phyloP scores from a whole-genome alignment of 2,888 invertebrate genomes.

The Melipona beecheii region DNA sequence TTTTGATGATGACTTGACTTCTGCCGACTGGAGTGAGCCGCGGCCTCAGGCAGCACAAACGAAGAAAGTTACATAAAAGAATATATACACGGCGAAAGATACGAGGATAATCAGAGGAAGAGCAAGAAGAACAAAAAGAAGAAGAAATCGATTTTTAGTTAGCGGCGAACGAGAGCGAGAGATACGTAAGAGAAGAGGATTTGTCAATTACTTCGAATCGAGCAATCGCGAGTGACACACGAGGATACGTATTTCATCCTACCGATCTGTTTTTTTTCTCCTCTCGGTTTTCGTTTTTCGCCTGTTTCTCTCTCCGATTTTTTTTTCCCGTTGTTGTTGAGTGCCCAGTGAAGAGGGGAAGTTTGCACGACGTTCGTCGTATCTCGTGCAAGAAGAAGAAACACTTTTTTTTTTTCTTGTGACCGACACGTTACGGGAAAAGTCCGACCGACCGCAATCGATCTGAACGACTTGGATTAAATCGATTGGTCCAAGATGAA shows the following conservation, averaged over 20 bases:
- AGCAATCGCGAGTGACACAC: conserved; percentile 58
- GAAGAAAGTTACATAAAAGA: conserved; percentile 47
- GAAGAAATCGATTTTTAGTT: conserved; percentile 30
- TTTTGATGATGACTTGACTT: conserved; percentile 91
- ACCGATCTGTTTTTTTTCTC: background rate
- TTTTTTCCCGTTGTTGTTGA: conserved; percentile 54
- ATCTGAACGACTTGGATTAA: conserved; percentile 65
- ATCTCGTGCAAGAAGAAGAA: background rate
- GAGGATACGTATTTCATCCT: conserved; percentile 12
- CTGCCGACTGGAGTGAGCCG: conserved; percentile 87
- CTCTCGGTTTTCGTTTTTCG: background rate
- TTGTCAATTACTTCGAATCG: conserved; percentile 34
- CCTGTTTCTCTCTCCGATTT: background rate
- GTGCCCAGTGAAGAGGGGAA: conserved; percentile 55
- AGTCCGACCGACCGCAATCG: conserved; percentile 17
- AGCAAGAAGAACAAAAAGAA: conserved; percentile 8
- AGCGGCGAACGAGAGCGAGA: background rate
- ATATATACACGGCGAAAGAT: background rate
- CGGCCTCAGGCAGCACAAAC: conserved; percentile 74
- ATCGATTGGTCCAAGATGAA: conserved; percentile 87
- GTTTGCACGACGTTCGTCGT: conserved; percentile 30
- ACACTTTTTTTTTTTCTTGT: background rate
- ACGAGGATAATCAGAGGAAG: background rate
- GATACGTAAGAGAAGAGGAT: conserved; percentile 38
- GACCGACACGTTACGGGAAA: conserved; percentile 30